phyloP scores from a whole-genome alignment of 2,797 vertebrate species.

The Anisognathus igniventris region DNA sequence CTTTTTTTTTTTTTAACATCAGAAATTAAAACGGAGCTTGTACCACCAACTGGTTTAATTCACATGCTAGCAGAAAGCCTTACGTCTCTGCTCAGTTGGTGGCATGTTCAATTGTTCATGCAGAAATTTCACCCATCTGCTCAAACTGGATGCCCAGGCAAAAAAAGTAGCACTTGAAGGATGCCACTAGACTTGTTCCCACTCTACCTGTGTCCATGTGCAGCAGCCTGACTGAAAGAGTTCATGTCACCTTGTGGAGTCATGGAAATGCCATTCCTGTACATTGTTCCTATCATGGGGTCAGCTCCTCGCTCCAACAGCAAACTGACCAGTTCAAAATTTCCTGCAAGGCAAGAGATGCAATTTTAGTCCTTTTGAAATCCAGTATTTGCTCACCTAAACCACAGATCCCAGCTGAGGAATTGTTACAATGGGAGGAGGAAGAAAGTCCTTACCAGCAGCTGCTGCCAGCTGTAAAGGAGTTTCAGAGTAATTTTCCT shows the following conservation, averaged over 20 bases:
- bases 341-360: slow-evolving; percentile 80
- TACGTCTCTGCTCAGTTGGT: background rate
- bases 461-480: slow-evolving; percentile 94
- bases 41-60: slow-evolving; percentile 15
- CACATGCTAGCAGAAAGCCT: slow-evolving; percentile 35
- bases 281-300: slow-evolving; percentile 95
- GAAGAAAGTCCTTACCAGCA: slow-evolving; percentile 81
- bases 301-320: slow-evolving; percentile 93
- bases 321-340: slow-evolving; percentile 96
- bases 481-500: slow-evolving; percentile 97
- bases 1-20: background rate
- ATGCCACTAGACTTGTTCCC: slow-evolving; percentile 53
- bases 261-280: slow-evolving; percentile 94
- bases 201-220: slow-evolving; percentile 95
- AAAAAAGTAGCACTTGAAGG: slow-evolving; percentile 9
- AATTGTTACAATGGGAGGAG: background rate
- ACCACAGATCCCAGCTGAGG: background rate
- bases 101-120: background rate
- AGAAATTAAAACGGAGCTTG: background rate
- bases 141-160: background rate
- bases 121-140: slow-evolving; percentile 22
- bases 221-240: slow-evolving; percentile 96
- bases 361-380: slow-evolving; percentile 33
- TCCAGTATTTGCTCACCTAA: background rate
- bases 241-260: slow-evolving; percentile 96